Base-by-base conservation (phyloP, 2,797 vertebrate species). In the Ptychadena robeensis region DNA sequence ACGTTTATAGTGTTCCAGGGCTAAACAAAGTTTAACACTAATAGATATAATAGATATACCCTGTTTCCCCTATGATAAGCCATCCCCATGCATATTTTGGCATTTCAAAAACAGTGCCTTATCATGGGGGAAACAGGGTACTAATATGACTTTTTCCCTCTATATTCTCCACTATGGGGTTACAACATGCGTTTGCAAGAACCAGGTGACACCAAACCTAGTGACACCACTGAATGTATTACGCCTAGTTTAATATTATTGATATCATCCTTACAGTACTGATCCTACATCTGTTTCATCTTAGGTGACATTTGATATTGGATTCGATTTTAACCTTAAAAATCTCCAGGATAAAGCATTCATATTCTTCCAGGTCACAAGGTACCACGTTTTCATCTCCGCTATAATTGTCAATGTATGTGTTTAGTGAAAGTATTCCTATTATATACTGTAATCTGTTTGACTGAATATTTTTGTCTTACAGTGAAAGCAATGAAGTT, bases 261-360 rank as follows among this genome's bases (percentile, higher is more conserved):
- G 15, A 0, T 67, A 14, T 31, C 18, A 18, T 67, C n/a, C 34
- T 53, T 53, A 7, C 15, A 22, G 15, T 53, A 22, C 65, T 35
- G 7, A 32, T 12, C 27, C 8, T 35, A 34, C 31, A 31, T 31
- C n/a, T n/a, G n/a, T 71, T 31, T 65, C 4, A 34, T 77, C 8
- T 0, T 74, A 97, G 97, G 90, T 96, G 31, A 93, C 88, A 73
- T 97, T 98, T 88, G 87, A 86, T 59, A 90, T 98, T 69, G 94
- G 92, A 85, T 97, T 98, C 81, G 95, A 98, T 87, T 96, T 96
- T 89, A 97, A 94, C 88, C 84, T 95, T 70, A 91, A 95, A 77
- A 90, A 93, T 81, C 88, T 95, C 87, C 92, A 94, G 86, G 94
- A 93, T 31, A 79, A 76, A 86, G 93, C 94, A 2, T 72, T 85